Evolutionary conservation across 2,888 invertebrate species (phyloP).

Genomic region (Anthrax anthrax): DNA sequence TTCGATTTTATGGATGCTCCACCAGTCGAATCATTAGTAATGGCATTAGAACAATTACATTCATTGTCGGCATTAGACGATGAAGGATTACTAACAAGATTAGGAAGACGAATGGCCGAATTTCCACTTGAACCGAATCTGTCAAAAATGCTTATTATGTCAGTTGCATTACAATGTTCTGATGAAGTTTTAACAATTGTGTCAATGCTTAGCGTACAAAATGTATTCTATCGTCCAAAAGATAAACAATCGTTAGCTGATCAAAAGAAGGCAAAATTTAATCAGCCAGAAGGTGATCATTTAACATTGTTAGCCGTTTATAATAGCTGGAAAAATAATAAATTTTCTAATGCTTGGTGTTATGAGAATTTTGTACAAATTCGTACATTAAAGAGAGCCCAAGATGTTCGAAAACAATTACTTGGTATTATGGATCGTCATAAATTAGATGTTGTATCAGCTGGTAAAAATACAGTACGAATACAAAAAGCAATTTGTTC

Average conservation of each 20-base stretch:
- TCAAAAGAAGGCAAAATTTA: conserved; percentile 98
- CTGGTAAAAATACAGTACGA: conserved; percentile 86
- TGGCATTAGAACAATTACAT: conserved; percentile 94
- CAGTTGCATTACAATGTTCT: conserved; percentile 90
- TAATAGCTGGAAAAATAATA: conserved; percentile 98
- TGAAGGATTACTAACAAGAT: conserved; percentile 69
- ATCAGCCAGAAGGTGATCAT: conserved; percentile 97
- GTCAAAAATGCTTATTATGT: conserved; percentile 98
- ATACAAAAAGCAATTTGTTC: conserved; percentile 97
- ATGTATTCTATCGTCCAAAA: conserved; percentile 91
- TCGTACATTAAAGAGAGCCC: conserved; percentile 87
- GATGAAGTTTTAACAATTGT: conserved; percentile 98
- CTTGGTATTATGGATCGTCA: conserved; percentile 96
- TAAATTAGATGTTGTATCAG: conserved; percentile 91
- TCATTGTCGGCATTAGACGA: conserved; percentile 94
- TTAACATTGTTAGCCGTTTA: conserved; percentile 94
- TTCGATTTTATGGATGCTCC: conserved; percentile 99
- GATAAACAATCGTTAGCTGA: conserved; percentile 95
- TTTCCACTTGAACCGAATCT: conserved; percentile 97
- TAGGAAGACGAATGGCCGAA: conserved; percentile 92
- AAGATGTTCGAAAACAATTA: conserved; percentile 95
- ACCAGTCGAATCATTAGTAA: conserved; percentile 91
- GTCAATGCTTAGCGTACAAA: conserved; percentile 97
- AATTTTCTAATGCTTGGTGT: conserved; percentile 98
- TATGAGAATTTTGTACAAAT: conserved; percentile 99